Percentiles rank a stretch among this genome's conserved stretches.
Evolutionary conservation across 2,797 vertebrate species (phyloP).

Genomic region (Malurus leucopterus): DNA sequence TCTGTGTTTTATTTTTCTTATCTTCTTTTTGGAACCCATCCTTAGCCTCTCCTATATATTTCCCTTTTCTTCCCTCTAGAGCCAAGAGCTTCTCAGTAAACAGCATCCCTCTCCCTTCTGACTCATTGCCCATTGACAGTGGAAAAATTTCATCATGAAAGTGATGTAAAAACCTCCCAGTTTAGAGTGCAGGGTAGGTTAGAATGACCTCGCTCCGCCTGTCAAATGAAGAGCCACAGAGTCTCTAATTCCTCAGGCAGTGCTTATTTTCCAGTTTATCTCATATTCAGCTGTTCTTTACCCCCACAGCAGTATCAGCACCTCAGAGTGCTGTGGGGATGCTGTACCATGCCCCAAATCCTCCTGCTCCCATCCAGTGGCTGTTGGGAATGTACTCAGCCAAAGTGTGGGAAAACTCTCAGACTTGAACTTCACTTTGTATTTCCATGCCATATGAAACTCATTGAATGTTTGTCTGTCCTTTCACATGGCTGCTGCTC

Average conservation of each 20-base stretch:
- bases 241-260: not conserved
- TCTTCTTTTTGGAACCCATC: not conserved
- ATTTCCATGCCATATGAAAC: conserved; percentile 51
- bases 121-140: not conserved
- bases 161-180: not conserved
- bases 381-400: conserved; percentile 38
- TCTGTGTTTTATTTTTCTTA: conserved; percentile 3
- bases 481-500: conserved; percentile 52
- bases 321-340: not conserved
- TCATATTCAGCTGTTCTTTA: not conserved
- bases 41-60: not conserved
- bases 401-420: conserved; percentile 52
- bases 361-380: fast-evolving
- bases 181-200: not conserved
- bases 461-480: conserved; percentile 38
- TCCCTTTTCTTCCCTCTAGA: not conserved
- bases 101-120: conserved; percentile 4
- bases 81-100: conserved; percentile 18
- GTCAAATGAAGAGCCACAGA: not conserved
- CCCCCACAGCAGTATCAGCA: not conserved
- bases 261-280: not conserved
- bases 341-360: not conserved
- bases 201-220: not conserved
- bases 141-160: conserved; percentile 10
- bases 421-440: conserved; percentile 33